Evolutionary conservation across 2,888 invertebrate species (phyloP).

Genomic region (Idaea aversata): DNA sequence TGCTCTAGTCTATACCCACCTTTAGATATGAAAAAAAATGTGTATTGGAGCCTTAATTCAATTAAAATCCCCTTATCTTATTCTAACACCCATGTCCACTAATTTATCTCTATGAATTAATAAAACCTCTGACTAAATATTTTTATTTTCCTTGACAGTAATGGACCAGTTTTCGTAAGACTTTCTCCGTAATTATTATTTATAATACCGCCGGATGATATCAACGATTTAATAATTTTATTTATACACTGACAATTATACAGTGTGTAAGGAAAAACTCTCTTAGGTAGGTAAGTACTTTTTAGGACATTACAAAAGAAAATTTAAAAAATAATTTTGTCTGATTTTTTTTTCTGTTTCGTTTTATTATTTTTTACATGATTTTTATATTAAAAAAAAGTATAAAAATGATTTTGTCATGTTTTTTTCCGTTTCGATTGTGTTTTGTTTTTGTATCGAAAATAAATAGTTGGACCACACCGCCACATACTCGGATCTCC

Average conservation of each 20-base stretch:
- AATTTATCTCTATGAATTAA: background rate
- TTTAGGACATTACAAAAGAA: too few species aligned
- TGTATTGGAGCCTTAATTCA: background rate
- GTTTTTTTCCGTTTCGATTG: too few species aligned
- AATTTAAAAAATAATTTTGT: too few species aligned
- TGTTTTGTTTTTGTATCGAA: too few species aligned
- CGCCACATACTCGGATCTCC: too few species aligned
- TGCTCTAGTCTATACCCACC: background rate
- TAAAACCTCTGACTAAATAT: background rate
- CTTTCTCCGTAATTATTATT: conserved; percentile 77
- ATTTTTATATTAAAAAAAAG: too few species aligned
- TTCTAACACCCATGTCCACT: background rate
- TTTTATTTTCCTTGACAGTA: conserved; percentile 46
- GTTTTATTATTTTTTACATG: too few species aligned
- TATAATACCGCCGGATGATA: conserved; percentile 53
- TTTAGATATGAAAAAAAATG: background rate
- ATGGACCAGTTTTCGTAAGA: conserved; percentile 32
- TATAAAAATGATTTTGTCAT: too few species aligned
- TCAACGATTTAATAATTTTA: conserved; percentile 41
- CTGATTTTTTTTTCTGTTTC: too few species aligned
- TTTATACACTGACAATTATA: conserved; percentile 6
- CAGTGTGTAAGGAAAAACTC: background rate
- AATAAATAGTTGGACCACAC: too few species aligned
- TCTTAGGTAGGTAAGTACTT: too few species aligned
- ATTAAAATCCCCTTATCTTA: background rate